These are phyloP conservation scores for Drosophila stalkeri DNA, from an alignment of 2,888 invertebrate genomes.

Conservation along the genomic window DNA sequence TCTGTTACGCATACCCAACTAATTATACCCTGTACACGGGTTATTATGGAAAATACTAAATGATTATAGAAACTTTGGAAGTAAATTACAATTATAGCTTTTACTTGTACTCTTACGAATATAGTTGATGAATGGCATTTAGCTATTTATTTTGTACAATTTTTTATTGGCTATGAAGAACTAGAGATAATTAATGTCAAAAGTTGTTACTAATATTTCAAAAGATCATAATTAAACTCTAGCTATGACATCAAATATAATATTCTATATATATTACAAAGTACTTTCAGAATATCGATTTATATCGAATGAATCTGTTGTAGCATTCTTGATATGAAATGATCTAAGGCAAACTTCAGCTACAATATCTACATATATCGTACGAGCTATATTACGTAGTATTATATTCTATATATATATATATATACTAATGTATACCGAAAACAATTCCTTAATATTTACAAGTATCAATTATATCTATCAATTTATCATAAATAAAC, in stretches of 20 bases:
- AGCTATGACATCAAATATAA: background rate
- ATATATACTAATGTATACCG: too few species aligned
- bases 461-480: too few species aligned
- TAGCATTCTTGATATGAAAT: background rate
- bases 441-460: too few species aligned
- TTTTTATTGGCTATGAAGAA: background rate
- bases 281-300: background rate
- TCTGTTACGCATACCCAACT: background rate
- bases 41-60: background rate
- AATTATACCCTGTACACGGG: conserved; percentile 4
- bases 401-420: too few species aligned
- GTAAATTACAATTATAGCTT: background rate
- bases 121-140: background rate
- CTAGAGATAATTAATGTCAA: background rate
- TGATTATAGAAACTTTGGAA: background rate
- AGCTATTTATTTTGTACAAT: background rate
- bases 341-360: too few species aligned
- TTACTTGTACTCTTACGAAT: background rate
- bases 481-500: too few species aligned
- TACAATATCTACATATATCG: too few species aligned
- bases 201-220: background rate
- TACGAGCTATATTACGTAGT: too few species aligned
- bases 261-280: background rate
- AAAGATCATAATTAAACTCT: background rate
- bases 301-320: background rate